Evolutionary conservation across 2,113 vertebrate genomes (phyloP), one percentile per base, ranked within the genome.

Genomic region (Paedocypris sp.): DNA sequence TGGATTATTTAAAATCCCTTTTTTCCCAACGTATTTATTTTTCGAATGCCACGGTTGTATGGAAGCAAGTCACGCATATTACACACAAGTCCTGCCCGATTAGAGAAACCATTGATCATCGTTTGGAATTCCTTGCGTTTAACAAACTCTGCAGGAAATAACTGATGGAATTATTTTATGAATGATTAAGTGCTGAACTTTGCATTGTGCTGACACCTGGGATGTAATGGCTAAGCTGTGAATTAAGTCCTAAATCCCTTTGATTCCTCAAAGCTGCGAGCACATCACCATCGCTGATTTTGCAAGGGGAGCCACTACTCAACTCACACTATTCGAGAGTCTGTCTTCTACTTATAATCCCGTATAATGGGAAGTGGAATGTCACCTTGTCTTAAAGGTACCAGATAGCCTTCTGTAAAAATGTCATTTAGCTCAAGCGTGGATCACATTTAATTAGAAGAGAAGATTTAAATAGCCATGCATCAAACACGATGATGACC

Each of bases 401-500:
- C 78, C 80, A 79, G 80, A 83, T 83, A 83, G 80, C 79, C 77
- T 77, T 84, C 75, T 71, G 78, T 67, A 72, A 73, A 73, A 86
- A 85, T 82, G 83, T 81, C 76, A 86, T 83, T 85, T 85, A 83
- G 84, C 83, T 83, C 81, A 76, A 86, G 82, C 80, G 75, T 77
- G 83, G 81, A 86, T 86, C 82, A 82, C 83, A 85, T 85, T 87
- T 87, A 87, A 86, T 87, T 87, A 85, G 83, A 83, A 70, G 77
- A 77, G 77, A 81, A 81, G 81, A 86, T 84, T 86, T 86, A 83
- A 85, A 85, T 85, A 80, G 79, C 79, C 79, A 83, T 81, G 83
- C 85, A 82, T 86, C 83, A 84, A 83, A 83, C 80, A 80, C 76
- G 72, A 70, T 67, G 60, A 82, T 80, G 79, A 79, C 78, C 77